Evolutionary conservation across 2,113 vertebrate genomes (phyloP).

Genomic region (Pyxicephalus adspersus): DNA sequence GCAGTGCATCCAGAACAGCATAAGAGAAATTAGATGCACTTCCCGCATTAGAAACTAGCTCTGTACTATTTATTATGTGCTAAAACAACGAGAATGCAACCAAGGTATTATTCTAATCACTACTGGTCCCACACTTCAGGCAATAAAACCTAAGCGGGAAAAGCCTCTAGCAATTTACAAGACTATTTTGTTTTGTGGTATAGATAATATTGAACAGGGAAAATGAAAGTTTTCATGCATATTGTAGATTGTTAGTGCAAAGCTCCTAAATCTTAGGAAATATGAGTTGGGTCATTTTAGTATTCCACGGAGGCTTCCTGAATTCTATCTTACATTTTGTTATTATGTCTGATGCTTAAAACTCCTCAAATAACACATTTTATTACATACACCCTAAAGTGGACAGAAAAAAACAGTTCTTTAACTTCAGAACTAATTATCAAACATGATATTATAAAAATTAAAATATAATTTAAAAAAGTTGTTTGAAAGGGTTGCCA

Average conservation of each 20-base stretch:
- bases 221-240: neutral
- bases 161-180: conserved; percentile 31
- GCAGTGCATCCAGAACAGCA: conserved; percentile 8
- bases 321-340: neutral
- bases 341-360: neutral
- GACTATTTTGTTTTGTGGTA: neutral
- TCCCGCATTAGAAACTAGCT: conserved; percentile 38
- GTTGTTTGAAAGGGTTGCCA: too few relatives aligned
- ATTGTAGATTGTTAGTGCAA: neutral
- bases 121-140: conserved; percentile 7
- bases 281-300: neutral
- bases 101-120: conserved; percentile 45
- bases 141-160: conserved; percentile 38
- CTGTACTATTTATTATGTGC: conserved; percentile 50
- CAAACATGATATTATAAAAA: too few relatives aligned
- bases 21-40: conserved; percentile 17
- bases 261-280: conserved; percentile 15
- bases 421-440: too few relatives aligned
- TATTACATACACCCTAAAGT: too few relatives aligned
- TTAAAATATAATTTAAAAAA: too few relatives aligned
- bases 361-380: neutral
- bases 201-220: conserved; percentile 13
- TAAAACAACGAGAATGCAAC: conserved; percentile 39
- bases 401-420: too few relatives aligned
- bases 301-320: neutral